phyloP scores from a whole-genome alignment of 2,797 vertebrate genomes.

The Sebastes aleutianus region DNA sequence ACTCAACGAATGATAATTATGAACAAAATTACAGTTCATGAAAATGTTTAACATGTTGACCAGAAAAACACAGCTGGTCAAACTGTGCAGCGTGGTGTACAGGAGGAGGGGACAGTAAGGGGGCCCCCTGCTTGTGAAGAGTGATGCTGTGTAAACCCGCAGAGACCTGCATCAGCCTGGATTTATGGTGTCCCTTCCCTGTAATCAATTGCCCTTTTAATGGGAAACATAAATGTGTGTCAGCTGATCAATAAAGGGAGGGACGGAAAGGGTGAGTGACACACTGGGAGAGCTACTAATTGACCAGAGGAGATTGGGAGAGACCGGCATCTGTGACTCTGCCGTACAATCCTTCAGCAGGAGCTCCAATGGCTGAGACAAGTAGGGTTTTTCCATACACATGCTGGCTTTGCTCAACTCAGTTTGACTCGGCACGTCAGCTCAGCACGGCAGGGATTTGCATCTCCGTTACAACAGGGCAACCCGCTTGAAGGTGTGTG shows the following conservation, averaged over 20 bases:
- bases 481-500: too few species aligned
- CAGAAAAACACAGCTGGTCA: not conserved
- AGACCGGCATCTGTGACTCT: not conserved
- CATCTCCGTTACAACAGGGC: too few species aligned
- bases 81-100: not conserved
- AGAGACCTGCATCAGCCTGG: constrained; percentile 43
- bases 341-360: not conserved
- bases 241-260: constrained; percentile 78
- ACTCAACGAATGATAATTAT: not conserved
- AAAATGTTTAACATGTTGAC: not conserved
- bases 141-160: constrained; percentile 38
- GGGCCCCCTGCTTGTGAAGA: constrained; percentile 40
- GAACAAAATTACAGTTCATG: not conserved
- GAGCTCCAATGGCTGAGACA: not conserved
- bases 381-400: too few species aligned
- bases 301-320: constrained; percentile 39
- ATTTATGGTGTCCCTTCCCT: constrained; percentile 55
- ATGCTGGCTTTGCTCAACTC: too few species aligned
- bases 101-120: constrained; percentile 14
- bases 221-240: constrained; percentile 80
- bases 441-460: too few species aligned
- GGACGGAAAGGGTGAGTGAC: constrained; percentile 62
- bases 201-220: constrained; percentile 80
- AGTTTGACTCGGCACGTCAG: fast-evolving
- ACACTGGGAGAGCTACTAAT: constrained; percentile 65